Conservation (phyloP, 1,140 invertebrate genomes). For the Chrysomallon squamiferum region DNA sequence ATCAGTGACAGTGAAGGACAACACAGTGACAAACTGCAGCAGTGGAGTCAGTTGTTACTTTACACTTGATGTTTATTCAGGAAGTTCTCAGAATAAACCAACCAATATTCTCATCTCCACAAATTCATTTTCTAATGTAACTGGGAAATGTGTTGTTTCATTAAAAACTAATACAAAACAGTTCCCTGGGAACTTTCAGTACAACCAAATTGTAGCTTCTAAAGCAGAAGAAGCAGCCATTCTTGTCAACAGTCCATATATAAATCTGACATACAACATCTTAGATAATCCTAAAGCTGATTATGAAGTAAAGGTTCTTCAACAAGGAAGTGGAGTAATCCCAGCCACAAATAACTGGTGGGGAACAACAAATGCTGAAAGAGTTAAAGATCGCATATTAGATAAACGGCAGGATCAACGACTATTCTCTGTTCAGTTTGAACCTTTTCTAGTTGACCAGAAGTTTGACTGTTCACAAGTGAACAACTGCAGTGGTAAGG, state of each 20-base stretch:
- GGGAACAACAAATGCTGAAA: not conserved
- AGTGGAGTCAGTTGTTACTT: not conserved
- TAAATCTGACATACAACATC: slow-evolving; percentile 4
- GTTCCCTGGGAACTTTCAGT: not conserved
- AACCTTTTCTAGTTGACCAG: not conserved
- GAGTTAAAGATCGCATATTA: not conserved
- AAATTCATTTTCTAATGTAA: not conserved
- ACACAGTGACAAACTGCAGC: not conserved
- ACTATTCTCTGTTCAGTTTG: not conserved
- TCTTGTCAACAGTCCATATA: not conserved
- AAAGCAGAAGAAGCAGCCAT: not conserved
- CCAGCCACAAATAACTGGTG: slow-evolving; percentile 5
- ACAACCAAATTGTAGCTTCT: not conserved
- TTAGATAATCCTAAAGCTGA: slow-evolving; percentile 3
- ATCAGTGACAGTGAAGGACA: not conserved
- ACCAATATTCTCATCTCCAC: not conserved
- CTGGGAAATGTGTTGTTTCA: not conserved
- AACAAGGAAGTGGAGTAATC: not conserved
- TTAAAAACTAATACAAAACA: not conserved
- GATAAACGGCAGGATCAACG: not conserved
- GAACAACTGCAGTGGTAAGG: slow-evolving; percentile 17
- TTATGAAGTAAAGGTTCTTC: slow-evolving; percentile 1
- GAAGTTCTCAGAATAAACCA: not conserved
- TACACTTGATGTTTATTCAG: not conserved
- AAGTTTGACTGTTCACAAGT: slow-evolving; percentile 6